These are phyloP conservation scores for Brachionus rubens DNA, from an alignment of 1,140 invertebrate genomes.

Conservation along the genomic window DNA sequence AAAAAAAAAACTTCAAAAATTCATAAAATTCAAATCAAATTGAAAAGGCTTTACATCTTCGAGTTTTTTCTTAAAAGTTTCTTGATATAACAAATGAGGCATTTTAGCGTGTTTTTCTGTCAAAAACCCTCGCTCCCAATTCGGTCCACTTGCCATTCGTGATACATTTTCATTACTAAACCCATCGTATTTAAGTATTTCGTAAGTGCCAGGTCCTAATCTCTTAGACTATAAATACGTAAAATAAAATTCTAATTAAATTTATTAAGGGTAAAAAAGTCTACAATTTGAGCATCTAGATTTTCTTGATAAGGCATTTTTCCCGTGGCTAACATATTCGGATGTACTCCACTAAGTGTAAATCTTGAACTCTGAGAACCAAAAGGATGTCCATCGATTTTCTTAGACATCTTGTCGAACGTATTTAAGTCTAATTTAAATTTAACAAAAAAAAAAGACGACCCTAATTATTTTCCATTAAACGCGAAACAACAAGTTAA, in stretches of 20 bases:
- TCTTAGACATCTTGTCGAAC: no score
- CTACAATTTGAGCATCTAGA: constrained; percentile 13
- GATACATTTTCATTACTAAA: constrained; percentile 41
- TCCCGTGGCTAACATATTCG: constrained; percentile 11
- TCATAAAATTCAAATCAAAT: not conserved
- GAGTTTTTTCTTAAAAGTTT: constrained; percentile 24
- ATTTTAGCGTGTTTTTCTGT: constrained; percentile 37
- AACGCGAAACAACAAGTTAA: no score
- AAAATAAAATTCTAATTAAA: constrained; percentile 9
- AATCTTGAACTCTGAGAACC: constrained; percentile 29
- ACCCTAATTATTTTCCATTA: no score
- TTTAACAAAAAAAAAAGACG: no score
- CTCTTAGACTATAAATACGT: not conserved
- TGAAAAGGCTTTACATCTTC: constrained; percentile 21
- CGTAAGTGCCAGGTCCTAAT: constrained; percentile 40
- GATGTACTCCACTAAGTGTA: constrained; percentile 23
- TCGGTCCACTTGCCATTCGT: constrained; percentile 20
- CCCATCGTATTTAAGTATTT: constrained; percentile 35
- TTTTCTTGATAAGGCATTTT: constrained; percentile 42
- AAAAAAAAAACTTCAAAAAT: not conserved
- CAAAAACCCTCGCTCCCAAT: constrained; percentile 34
- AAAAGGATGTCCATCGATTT: constrained; percentile 25
- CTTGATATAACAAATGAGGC: constrained; percentile 41
- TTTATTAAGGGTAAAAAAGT: not conserved
- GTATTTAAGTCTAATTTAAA: no score